A percentile compares a stretch with the other conserved stretches of the same genome.
These are phyloP conservation scores for Chelonoidis abingdonii DNA, from an alignment of 2,113 vertebrate genomes.

Conservation along the genomic window DNA sequence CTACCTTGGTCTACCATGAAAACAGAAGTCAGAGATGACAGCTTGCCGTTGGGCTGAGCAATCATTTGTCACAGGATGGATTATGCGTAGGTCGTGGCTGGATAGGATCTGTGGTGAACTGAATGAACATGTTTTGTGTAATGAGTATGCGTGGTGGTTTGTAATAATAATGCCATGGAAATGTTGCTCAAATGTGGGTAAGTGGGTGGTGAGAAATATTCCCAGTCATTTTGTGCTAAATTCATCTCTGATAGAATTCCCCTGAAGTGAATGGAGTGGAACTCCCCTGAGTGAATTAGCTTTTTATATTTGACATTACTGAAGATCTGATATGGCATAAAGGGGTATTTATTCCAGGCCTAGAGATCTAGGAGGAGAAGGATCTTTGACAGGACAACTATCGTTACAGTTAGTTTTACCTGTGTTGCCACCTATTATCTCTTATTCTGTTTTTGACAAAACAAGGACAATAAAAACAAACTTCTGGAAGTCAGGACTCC, in stretches of 20 bases:
- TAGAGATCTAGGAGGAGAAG: background rate
- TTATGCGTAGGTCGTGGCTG: background rate
- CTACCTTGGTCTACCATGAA: constrained; percentile 51
- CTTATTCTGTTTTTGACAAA: background rate
- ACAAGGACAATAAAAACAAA: background rate
- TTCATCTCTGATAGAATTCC: background rate
- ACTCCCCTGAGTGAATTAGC: background rate
- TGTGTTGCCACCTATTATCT: background rate
- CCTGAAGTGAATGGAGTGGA: background rate
- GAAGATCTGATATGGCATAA: background rate
- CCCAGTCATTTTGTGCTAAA: rapidly evolving
- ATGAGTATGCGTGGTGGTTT: background rate
- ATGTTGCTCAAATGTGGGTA: background rate
- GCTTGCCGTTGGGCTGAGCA: background rate
- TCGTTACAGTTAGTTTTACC: background rate
- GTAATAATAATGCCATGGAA: background rate
- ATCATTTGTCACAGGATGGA: constrained; percentile 2
- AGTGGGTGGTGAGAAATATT: background rate
- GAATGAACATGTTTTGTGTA: background rate
- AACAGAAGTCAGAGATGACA: constrained; percentile 1
- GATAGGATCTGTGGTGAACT: background rate
- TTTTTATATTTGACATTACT: background rate
- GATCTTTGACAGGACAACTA: background rate
- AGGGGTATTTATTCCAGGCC: background rate
- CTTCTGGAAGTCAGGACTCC: background rate